phyloP scores from a whole-genome alignment of 2,888 invertebrate genomes.

The Empis livida region DNA sequence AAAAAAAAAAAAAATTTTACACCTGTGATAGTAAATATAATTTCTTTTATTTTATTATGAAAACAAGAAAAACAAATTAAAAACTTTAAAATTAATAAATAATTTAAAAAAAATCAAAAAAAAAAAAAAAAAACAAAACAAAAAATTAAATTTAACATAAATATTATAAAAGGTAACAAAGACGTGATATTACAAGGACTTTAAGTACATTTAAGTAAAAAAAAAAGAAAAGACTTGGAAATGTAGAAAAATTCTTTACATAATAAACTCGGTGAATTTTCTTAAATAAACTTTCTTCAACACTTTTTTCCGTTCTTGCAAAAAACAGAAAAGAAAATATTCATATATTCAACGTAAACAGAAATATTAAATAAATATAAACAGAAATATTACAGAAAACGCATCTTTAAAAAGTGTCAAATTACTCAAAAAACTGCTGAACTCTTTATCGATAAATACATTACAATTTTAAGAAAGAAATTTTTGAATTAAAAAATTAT shows the following conservation, averaged over 20 bases:
- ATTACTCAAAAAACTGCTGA: background rate
- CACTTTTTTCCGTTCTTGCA: too few relatives aligned
- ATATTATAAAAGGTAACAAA: background rate
- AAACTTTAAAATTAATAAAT: background rate
- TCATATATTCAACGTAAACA: background rate
- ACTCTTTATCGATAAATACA: background rate
- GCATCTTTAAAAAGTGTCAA: background rate
- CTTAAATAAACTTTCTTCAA: too few relatives aligned
- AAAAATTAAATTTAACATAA: background rate
- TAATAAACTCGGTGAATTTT: background rate
- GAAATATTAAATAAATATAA: background rate
- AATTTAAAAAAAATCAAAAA: background rate
- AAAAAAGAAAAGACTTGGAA: conserved; percentile 1
- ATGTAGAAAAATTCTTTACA: background rate
- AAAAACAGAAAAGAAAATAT: background rate
- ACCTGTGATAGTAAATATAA: background rate
- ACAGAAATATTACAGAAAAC: background rate
- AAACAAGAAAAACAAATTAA: background rate
- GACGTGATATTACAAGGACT: background rate
- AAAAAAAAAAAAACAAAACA: too few relatives aligned
- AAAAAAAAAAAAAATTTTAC: background rate
- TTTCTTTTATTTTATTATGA: background rate
- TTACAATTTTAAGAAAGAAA: too few relatives aligned
- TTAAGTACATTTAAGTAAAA: background rate
- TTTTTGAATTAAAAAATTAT: too few relatives aligned